Base-by-base conservation (phyloP, 2,113 vertebrate genomes). In the Coreoperca whiteheadi region DNA sequence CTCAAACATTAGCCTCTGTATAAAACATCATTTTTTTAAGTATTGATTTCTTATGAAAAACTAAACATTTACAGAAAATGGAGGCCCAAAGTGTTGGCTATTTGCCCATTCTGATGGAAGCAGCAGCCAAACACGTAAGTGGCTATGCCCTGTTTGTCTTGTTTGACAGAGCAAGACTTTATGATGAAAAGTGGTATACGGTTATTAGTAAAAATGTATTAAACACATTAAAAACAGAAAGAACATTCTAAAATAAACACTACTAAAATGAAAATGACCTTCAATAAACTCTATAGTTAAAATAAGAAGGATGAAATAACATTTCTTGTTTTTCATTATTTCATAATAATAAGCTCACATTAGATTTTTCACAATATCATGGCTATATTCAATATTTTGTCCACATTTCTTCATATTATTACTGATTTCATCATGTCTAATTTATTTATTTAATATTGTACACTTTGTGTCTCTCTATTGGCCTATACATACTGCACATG, bases 11-110 rank as follows among this genome's bases (percentile, higher is more conserved):
- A 18, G 34, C 32, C 25, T 50, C 15, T 37, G 5, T 3, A 21
- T 28, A 5, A 61, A 57, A 67, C 15, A 16, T 9, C 21, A 50
- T 9, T 39, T n/a, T n/a, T n/a, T 51, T 28, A 28, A 8, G 30
- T 39, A 59, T 51, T 48, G 28, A 57, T 77, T 65, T 25, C 50
- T 53, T 74, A 8, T 37, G 12, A 70, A 71, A 50, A 51, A 51
- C 23, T 15, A 41, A 48, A 68, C 34, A 3, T 34, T n/a, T n/a
- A n/a, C 21, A 60, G 23, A 41, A 34, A 34, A 34, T 34, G 32
- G 32, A 34, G 32, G 5, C 51, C 32, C 8, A 16, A 6, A 16
- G 5, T 10, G n/a, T 28, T 20, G 28, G 46, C 32, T 66, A 25
- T 67, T 46, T 77, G 18, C 20, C 53, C 4, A 21, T 41, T 30